Evolutionary conservation across 2,113 vertebrate species (phyloP), one percentile per base, ranked within the genome.

Genomic region (Uropsilus gracilis): DNA sequence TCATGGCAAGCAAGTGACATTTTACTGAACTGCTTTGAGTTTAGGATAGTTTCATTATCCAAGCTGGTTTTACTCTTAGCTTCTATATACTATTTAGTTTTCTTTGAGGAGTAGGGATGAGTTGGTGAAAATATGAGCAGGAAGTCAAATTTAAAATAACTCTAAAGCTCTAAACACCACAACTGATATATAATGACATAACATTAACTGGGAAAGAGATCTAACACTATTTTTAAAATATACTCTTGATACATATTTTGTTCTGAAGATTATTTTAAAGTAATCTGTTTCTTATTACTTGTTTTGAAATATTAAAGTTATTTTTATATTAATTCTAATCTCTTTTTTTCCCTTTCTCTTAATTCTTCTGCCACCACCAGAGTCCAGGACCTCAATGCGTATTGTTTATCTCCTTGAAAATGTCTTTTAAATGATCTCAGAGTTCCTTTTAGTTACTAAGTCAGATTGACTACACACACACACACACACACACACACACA

Each of bases 71-170:
- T 94, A 13, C 32, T 66, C 20, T 44, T 26, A 72, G 71, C 11
- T 77, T 84, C 55, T 17, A 24, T 37, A 59, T 37, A 32, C 39
- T 59, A 16, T n/a, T n/a, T 11, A 59, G 20, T 69, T 55, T 57
- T 86, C 82, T 86, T 91, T 66, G 46, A 95, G 87, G 50, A 87
- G 10, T 37, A 87, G 57, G 73, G 81, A 57, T 71, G 53, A 80
- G 34, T 80, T 72, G 48, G 55, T 80, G 46, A 73, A 81, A 82
- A 68, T 28, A 82, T 82, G 83, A 87, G 76, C 83, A 64, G 64
- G 82, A 9, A 73, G 50, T 6, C 75, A 37, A 91, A 76, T 87
- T 87, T 4, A 75, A 80, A 75, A 59, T 57, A 87, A 76, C n/a
- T 66, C 16, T 39, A 46, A 63, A 94, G 17, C 34, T 72, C 64